These are phyloP conservation scores for Planococcus citri DNA, from an alignment of 1,140 invertebrate species.

Conservation along the genomic window DNA sequence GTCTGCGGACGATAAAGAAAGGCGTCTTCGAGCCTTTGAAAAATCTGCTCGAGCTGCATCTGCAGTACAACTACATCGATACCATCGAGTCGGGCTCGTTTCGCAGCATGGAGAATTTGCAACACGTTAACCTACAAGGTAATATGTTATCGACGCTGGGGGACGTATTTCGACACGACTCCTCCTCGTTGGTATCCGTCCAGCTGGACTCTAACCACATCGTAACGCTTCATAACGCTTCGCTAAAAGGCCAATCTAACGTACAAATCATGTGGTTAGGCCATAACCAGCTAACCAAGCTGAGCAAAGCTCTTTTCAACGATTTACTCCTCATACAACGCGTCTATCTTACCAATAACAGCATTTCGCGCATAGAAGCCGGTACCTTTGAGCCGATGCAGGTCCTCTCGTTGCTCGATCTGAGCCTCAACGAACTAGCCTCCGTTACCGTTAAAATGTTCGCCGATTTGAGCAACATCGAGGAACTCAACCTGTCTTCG, in stretches of 20 bases:
- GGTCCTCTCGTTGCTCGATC: slow-evolving; percentile 59
- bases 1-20: slow-evolving; percentile 54
- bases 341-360: slow-evolving; percentile 71
- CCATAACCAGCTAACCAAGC: slow-evolving; percentile 60
- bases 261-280: slow-evolving; percentile 77
- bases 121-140: slow-evolving; percentile 75
- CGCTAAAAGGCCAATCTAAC: slow-evolving; percentile 59
- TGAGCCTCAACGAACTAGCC: slow-evolving; percentile 58
- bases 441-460: slow-evolving; percentile 50
- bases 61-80: slow-evolving; percentile 74
- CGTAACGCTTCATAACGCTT: slow-evolving; percentile 58
- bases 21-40: slow-evolving; percentile 70
- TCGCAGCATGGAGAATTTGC: slow-evolving; percentile 63
- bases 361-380: slow-evolving; percentile 63
- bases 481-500: slow-evolving; percentile 48
- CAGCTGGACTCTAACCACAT: slow-evolving; percentile 75
- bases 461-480: slow-evolving; percentile 51
- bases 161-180: slow-evolving; percentile 59
- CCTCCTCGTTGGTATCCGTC: slow-evolving; percentile 65
- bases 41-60: slow-evolving; percentile 64
- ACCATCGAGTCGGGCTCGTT: slow-evolving; percentile 72
- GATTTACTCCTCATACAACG: slow-evolving; percentile 61
- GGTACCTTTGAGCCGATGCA: slow-evolving; percentile 61
- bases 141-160: slow-evolving; percentile 62
- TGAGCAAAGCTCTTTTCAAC: slow-evolving; percentile 57